Evolutionary conservation across 2,888 invertebrate genomes (phyloP), one percentile per base, ranked within the genome.

Genomic region (Trissolcus japonicus): DNA sequence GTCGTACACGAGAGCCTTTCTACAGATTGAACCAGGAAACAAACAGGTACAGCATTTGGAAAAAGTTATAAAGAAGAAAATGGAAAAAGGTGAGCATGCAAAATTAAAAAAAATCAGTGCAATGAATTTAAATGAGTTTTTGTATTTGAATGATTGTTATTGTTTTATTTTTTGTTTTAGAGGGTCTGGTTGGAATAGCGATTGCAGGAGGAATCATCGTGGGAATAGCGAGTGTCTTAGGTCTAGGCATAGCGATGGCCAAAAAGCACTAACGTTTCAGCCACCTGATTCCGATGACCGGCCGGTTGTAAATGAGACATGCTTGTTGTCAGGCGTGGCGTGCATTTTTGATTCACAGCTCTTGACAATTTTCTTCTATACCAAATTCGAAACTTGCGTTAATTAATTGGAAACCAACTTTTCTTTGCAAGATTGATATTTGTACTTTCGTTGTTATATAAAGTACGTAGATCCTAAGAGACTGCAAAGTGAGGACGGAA

Each of bases 171-270:
- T 55, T 53, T 59, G 6, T 90, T 91, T 14, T 90, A 92, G 98
- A 98, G 87, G 96, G 96, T 13, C 90, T 96, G 66, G 92, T 95
- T 80, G 98, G 97, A 55, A 95, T 96, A 89, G 97, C 97, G 21
- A 93, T 97, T 74, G 95, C 96, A 60, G 95, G 97, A 80, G 96
- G 96, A 80, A 95, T 95, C n/a, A 94, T 95, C 71, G 90, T 98
- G 50, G 96, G 95, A 9, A 89, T 95, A 61, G 96, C 96, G 61
- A 94, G 95, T 66, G 91, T 96, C 61, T 92, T 97, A 19, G 96
- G 96, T 48, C 91, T 97, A 19, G 97, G 95, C 74, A 92, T 97
- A 81, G 95, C 96, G 61, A 91, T 96, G 83, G 92, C 93, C 29
- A 92, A 91, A 89, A 86, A 83, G 74, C 76, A 81, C 65, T 82